phyloP scores from a whole-genome alignment of 2,797 vertebrate genomes.

The Galago senegalensis region DNA sequence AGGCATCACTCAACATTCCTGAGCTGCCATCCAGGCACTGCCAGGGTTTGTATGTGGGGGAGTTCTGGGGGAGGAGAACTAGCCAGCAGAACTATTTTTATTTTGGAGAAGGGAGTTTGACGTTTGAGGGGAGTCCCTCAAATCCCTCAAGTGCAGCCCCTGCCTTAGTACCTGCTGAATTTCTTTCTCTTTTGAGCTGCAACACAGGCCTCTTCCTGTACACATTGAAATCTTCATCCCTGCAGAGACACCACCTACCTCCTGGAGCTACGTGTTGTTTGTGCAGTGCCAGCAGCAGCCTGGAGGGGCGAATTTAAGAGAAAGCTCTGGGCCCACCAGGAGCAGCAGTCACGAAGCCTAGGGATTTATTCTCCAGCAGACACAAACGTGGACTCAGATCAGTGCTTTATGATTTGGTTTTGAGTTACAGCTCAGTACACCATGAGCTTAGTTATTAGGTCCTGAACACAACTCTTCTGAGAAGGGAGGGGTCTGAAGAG shows the following conservation, averaged over 20 bases:
- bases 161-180: not conserved
- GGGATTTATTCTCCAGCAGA: not conserved
- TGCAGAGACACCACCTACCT: not conserved
- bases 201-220: not conserved
- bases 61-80: not conserved
- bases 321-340: not conserved
- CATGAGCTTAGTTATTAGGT: not conserved
- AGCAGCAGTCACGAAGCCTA: not conserved
- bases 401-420: not conserved
- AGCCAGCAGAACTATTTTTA: not conserved
- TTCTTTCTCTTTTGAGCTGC: not conserved
- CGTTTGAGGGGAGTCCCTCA: not conserved
- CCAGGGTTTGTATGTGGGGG: conserved; percentile 6
- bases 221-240: too few species aligned
- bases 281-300: not conserved
- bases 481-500: too few species aligned
- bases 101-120: not conserved
- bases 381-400: not conserved
- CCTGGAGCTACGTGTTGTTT: not conserved
- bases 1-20: conserved; percentile 72
- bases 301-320: fast-evolving
- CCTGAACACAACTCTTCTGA: not conserved
- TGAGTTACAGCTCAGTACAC: not conserved
- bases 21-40: conserved; percentile 48
- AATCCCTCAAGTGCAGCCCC: not conserved